phyloP scores from a whole-genome alignment of 2,797 vertebrate genomes.

The Fistularia commersonii region DNA sequence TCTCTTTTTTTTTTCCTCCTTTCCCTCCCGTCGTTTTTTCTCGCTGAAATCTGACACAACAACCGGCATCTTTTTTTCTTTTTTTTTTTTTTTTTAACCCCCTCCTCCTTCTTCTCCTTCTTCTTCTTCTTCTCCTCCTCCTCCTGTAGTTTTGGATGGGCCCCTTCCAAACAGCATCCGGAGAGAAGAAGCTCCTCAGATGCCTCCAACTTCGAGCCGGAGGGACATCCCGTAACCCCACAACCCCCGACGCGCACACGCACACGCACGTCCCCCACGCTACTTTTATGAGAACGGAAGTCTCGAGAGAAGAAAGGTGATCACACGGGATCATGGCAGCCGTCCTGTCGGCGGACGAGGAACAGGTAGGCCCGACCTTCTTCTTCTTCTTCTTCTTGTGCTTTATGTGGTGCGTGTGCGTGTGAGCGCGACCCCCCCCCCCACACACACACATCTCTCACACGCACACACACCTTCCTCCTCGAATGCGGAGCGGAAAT shows the following conservation, averaged over 20 bases:
- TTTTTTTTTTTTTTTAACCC: conserved; percentile 10
- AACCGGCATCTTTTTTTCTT: conserved; percentile 15
- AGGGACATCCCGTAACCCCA: conserved; percentile 37
- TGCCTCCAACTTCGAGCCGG: conserved; percentile 35
- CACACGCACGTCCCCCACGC: conserved; percentile 27
- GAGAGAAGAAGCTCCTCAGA: conserved; percentile 26
- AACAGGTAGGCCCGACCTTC: conserved; percentile 80
- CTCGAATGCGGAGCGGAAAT: conserved; percentile 51
- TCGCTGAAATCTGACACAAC: conserved; percentile 45
- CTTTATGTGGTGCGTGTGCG: background rate
- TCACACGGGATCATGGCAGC: conserved; percentile 80
- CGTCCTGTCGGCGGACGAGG: conserved; percentile 87
- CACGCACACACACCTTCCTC: background rate
- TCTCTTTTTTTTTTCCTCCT: background rate
- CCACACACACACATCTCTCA: background rate
- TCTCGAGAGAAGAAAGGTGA: conserved; percentile 35
- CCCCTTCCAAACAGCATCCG: conserved; percentile 10
- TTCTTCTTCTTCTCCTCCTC: background rate
- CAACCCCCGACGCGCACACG: conserved; percentile 35
- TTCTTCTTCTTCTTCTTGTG: background rate
- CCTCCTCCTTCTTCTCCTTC: background rate
- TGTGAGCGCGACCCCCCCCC: background rate
- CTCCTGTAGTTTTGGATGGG: conserved; percentile 7
- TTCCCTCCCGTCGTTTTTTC: conserved; percentile 8
- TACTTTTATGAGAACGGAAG: too few relatives aligned